Evolutionary conservation across 2,113 vertebrate species (phyloP).

Genomic region (Mellivora capensis): DNA sequence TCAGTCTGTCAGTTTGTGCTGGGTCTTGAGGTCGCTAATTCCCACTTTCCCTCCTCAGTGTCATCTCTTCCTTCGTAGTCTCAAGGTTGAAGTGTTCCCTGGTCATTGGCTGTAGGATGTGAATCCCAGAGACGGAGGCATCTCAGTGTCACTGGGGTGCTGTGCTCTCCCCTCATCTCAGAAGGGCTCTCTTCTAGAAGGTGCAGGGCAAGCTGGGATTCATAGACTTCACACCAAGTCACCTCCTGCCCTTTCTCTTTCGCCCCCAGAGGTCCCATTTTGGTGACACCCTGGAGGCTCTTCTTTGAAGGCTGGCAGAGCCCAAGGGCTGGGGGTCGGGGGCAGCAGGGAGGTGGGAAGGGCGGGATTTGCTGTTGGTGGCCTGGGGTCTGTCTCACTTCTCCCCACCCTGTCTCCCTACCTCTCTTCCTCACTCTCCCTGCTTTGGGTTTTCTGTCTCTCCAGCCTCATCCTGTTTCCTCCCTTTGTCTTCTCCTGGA

Average conservation of each 20-base stretch:
- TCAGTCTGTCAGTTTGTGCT: not conserved
- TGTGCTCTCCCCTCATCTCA: not conserved
- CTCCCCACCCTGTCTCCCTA: not conserved
- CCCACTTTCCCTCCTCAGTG: fast-evolving
- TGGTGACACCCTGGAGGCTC: fast-evolving
- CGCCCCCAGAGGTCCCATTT: too few relatives aligned
- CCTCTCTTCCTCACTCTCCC: not conserved
- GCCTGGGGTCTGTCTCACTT: not conserved
- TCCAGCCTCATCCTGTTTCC: not conserved
- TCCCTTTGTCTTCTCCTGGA: not conserved
- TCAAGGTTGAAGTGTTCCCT: not conserved
- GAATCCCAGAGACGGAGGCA: not conserved
- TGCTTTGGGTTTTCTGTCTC: not conserved
- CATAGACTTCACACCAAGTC: too few relatives aligned
- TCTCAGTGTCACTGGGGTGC: not conserved
- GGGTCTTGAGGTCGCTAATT: not conserved
- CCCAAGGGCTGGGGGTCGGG: fast-evolving
- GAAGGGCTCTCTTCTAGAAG: not conserved
- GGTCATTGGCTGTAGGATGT: not conserved
- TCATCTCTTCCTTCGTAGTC: not conserved
- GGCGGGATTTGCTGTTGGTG: not conserved
- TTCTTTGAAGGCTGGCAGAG: not conserved
- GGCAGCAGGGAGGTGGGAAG: not conserved
- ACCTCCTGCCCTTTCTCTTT: not conserved
- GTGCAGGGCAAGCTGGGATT: too few relatives aligned